Conservation (phyloP, 2,797 vertebrate species). For the Apogon talboti region DNA sequence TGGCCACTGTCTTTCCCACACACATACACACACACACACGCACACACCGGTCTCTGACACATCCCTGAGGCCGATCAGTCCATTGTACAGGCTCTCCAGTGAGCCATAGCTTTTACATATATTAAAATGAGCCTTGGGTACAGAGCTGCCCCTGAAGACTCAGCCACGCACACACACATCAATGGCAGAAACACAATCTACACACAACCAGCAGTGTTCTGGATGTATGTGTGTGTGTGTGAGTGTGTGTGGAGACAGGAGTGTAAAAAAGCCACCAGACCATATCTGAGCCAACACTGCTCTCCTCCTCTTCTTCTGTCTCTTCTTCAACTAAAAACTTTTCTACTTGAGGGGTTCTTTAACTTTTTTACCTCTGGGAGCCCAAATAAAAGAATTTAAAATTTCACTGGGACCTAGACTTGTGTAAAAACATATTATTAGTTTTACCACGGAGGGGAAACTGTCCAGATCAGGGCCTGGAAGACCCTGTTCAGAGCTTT, state of each 20-base stretch:
- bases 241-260: conserved; percentile 54
- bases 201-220: conserved; percentile 49
- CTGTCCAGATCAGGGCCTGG: conserved; percentile 1
- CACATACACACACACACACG: conserved; percentile 33
- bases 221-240: not conserved
- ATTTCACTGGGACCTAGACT: conserved; percentile 24
- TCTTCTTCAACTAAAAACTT: conserved; percentile 59
- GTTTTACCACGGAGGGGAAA: conserved; percentile 2
- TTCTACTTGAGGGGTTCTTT: conserved; percentile 57
- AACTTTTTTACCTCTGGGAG: conserved; percentile 55
- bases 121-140: conserved; percentile 84
- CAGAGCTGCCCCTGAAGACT: conserved; percentile 63
- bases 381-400: conserved; percentile 29
- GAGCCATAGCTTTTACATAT: conserved; percentile 86
- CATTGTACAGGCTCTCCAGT: conserved; percentile 79
- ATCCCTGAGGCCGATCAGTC: conserved; percentile 83
- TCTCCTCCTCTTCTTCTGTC: conserved; percentile 38
- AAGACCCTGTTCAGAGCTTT: too few relatives aligned
- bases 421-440: conserved; percentile 30
- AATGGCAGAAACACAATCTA: conserved; percentile 32
- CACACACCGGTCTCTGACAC: conserved; percentile 72
- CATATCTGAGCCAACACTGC: conserved; percentile 64
- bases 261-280: conserved; percentile 67
- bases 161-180: conserved; percentile 4
- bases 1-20: conserved; percentile 64